Base-by-base conservation (phyloP, 2,797 vertebrate genomes). In the Phataginus tetradactyla region DNA sequence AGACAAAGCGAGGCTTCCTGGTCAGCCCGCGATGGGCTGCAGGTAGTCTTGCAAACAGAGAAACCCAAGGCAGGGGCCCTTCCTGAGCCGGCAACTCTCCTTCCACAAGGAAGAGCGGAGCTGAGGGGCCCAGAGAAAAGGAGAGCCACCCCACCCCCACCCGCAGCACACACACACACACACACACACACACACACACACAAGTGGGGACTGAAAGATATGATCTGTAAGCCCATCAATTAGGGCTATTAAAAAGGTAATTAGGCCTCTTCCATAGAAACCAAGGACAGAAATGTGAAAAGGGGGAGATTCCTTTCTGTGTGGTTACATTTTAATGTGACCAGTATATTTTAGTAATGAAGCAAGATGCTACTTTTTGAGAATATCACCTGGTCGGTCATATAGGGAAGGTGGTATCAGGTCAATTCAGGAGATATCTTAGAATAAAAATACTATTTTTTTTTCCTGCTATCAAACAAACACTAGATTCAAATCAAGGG, bases 1-100 rank as follows among this genome's bases (percentile, higher is more conserved):
- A 99, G 99, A 99, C 98, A 99, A 99, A 98, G 97, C 96, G 97
- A 93, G 97, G 98, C 98, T 98, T 98, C 98, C 98, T 95, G 96
- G 98, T 97, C 98, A 97, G 98, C 97, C 98, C 98, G 99, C 99
- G 98, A 98, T 90, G 94, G 97, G 96, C 95, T 90, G 98, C 98
- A 99, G 99, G 98, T 98, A 98, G 98, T 95, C 80, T 39, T 86
- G 97, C 80, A 97, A 98, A 98, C 96, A 97, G 97, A 98, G 97
- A 97, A 90, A 96, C 98, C 94, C 97, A 96, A 98, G 98, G 96
- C 98, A 98, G 98, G 98, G 97, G 86, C 97, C 97, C 98, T 98
- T 98, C 98, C 95, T 95, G 96, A 98, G 96, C 98, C 96, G 72
- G 86, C 97, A 90, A 96, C 96, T 97, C 96, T 86, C 90, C 71